Evolutionary conservation across 37 sponge, comb jelly and placozoan species (phyloP), one percentile per base, ranked within the genome.

Genomic region (Dysidea cf. avara): DNA sequence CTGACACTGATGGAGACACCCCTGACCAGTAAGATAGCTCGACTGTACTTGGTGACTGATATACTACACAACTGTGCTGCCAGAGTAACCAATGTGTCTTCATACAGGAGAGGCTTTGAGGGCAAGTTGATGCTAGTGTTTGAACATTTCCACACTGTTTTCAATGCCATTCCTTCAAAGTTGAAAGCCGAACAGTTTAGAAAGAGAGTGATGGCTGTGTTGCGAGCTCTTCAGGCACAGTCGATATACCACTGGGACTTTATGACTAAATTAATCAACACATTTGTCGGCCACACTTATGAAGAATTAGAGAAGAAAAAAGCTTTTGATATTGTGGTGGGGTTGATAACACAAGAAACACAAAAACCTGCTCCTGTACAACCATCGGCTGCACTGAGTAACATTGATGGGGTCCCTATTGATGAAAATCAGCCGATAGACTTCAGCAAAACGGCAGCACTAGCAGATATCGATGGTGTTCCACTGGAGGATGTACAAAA

Each of bases 1-100:
- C 79, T 98, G 70, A 70, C 76, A 46, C 92, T 98, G 16, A 50
- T 51, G 13, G 90, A 88, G 61, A 98, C 95, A 20, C 95, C 95
- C 5, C 77, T 90, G 25, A 79, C 81, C 7, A 72, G 72, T 24
- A 98, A 98, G 61, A 47, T 87, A 20, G 95, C 99, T 12, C 65
- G 99, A 2, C 61, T 98, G 21, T 98, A 86, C 70, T 85, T 98
- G 16, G 69, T 88, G 18, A 89, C 76, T 64, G 99, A 98, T 74
- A 88, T 98, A 14, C 78, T 98, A 11, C 83, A 90, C 30, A 98
- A 98, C 81, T 83, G 87, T 50, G 67, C 74, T 32, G 64, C 96
- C 28, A 43, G 69, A 22, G 68, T 83, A 16, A 71, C 78, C 24
- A 69, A 85, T 34, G 74, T 89, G 0, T 87, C 91, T 14, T 66